Conservation (phyloP, 2,113 vertebrate species). For the Chloropsis cyanopogon region DNA sequence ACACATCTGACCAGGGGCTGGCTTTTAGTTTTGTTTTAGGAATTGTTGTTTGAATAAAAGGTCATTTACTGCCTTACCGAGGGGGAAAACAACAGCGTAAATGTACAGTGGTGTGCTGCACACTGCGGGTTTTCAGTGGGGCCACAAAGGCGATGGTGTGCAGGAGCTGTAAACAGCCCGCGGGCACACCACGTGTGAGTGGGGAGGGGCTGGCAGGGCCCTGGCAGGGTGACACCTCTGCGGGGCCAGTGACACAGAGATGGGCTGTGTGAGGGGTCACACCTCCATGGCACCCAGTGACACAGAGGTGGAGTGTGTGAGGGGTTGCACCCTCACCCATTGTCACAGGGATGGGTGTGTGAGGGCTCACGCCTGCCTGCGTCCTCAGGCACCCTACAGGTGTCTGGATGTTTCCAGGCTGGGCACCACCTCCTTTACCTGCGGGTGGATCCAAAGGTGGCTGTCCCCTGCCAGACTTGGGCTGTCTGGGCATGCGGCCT, state of each 20-base stretch:
- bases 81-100: background rate
- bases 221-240: background rate
- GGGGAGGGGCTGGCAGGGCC: background rate
- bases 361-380: background rate
- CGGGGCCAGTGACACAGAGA: fast-evolving
- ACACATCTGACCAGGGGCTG: background rate
- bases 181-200: background rate
- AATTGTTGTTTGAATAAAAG: conserved; percentile 15
- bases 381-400: background rate
- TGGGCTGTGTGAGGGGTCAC: background rate
- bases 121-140: background rate
- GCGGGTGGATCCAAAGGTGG: background rate
- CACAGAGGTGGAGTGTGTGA: background rate
- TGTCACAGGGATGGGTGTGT: too few species aligned
- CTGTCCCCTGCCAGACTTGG: background rate
- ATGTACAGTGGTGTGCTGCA: background rate
- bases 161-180: background rate
- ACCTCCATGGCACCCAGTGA: background rate
- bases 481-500: background rate
- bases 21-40: background rate
- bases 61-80: conserved; percentile 16
- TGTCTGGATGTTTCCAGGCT: background rate
- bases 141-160: background rate
- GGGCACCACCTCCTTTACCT: background rate
- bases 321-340: background rate